Percentiles rank a stretch among this genome's conserved stretches.
phyloP scores from a whole-genome alignment of 2,888 invertebrate species.

The Saturnia pavonia region DNA sequence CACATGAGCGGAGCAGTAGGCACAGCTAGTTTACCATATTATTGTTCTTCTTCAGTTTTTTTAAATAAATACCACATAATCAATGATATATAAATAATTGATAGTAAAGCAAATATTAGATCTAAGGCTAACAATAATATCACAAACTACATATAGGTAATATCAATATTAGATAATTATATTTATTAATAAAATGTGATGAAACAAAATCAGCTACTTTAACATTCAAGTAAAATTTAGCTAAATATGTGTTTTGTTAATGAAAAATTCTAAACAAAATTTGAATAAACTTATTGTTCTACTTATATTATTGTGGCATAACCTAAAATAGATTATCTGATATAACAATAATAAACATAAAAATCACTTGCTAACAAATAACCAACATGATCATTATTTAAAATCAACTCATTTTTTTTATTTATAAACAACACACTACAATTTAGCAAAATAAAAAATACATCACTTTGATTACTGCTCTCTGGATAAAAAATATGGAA shows the following conservation, averaged over 20 bases:
- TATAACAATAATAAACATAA: not conserved
- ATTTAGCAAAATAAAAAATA: conserved; percentile 37
- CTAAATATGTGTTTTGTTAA: not conserved
- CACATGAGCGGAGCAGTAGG: too few relatives aligned
- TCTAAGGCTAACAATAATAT: too few relatives aligned
- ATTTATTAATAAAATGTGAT: not conserved
- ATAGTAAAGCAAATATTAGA: too few relatives aligned
- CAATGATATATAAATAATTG: too few relatives aligned
- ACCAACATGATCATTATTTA: not conserved
- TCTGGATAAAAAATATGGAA: conserved; percentile 42
- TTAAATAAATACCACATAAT: too few relatives aligned
- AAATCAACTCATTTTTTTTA: not conserved
- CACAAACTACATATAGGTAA: not conserved
- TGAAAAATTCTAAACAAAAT: not conserved
- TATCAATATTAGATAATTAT: conserved; percentile 23
- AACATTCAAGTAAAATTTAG: not conserved
- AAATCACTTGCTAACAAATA: not conserved
- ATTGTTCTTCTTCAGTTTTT: too few relatives aligned
- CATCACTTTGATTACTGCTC: conserved; percentile 55
- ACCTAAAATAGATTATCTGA: not conserved
- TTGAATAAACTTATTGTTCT: not conserved
- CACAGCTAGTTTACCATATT: too few relatives aligned
- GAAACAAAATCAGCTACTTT: not conserved
- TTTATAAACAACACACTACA: conserved; percentile 1
- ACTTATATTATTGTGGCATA: not conserved